Base-by-base conservation (phyloP, 2,888 invertebrate species). In the Mimumesa dahlbomi region DNA sequence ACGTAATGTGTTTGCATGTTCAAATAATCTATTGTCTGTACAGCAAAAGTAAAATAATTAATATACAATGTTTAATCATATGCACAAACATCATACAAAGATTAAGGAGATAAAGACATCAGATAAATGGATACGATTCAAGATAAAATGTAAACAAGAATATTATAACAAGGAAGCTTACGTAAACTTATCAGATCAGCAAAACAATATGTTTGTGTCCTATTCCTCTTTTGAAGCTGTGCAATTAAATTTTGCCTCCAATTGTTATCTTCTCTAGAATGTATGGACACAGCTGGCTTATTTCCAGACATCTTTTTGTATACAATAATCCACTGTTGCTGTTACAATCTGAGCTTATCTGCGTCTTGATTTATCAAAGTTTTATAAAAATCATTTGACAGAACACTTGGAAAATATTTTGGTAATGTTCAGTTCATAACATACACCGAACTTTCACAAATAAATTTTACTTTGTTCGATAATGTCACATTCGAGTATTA, bases 21-120 rank as follows among this genome's bases (percentile, higher is more conserved):
- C 97, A 90, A 96, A 95, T 46, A 97, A 90, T 79, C 95, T 93
- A 90, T 95, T 97, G 90, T 97, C 97, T 97, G 90, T 66, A 92
- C 92, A 77, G 73, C 34, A n/a, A 11, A 46, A 21, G 21, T 13
- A 45, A 25, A n/a, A 59, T 38, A 19, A 21, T 1, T 16, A 1
- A 22, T 38, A 48, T 11, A 11, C 13, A 9, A 11, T 34, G 34
- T 2, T 7, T n/a, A 4, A 11, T 34, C 4, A n/a, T n/a, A n/a
- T n/a, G n/a, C n/a, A n/a, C n/a, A n/a, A n/a, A n/a, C n/a, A n/a
- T n/a, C n/a, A n/a, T n/a, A n/a, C n/a, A n/a, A n/a, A n/a, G n/a
- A n/a, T n/a, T n/a, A n/a, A n/a, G n/a, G n/a, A n/a, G n/a, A n/a
- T n/a, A n/a, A n/a, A n/a, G n/a, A n/a, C n/a, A n/a, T n/a, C n/a